These are phyloP conservation scores for Fregata magnificens DNA, from an alignment of 2,113 vertebrate genomes.

Conservation along the genomic window DNA sequence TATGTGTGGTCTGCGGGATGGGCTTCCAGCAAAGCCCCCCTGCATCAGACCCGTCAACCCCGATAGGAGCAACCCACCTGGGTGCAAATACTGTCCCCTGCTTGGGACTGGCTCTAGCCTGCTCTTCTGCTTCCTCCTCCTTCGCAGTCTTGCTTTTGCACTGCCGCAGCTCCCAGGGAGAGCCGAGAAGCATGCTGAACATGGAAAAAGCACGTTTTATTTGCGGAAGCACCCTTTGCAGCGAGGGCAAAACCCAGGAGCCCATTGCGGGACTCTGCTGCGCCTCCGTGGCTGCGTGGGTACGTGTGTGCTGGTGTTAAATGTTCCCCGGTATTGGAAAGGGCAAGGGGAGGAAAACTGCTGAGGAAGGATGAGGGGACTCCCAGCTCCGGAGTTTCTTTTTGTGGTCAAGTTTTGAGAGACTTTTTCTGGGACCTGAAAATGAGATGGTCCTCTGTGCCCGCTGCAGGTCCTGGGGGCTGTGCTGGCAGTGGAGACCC, in stretches of 20 bases:
- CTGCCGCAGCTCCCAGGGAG: neutral
- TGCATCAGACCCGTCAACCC: fast-evolving
- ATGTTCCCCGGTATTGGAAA: fast-evolving
- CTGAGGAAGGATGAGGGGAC: neutral
- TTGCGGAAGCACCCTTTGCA: neutral
- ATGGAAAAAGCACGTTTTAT: fast-evolving
- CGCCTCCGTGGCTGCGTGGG: fast-evolving
- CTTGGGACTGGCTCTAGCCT: neutral
- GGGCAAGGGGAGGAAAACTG: neutral
- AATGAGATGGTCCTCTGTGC: fast-evolving
- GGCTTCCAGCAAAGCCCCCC: neutral
- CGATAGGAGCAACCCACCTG: fast-evolving
- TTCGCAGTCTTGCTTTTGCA: fast-evolving
- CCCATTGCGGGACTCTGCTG: neutral
- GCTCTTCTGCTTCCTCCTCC: neutral
- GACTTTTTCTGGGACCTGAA: neutral
- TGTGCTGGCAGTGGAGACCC: neutral
- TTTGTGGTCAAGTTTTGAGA: neutral
- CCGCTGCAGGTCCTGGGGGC: neutral
- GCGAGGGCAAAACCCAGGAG: neutral
- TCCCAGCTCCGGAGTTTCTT: fast-evolving
- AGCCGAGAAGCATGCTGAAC: fast-evolving
- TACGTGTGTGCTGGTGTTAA: neutral
- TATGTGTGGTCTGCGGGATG: fast-evolving
- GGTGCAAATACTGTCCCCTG: fast-evolving